Base-by-base conservation (phyloP, 2,888 invertebrate genomes). In the Pammene fasciana region DNA sequence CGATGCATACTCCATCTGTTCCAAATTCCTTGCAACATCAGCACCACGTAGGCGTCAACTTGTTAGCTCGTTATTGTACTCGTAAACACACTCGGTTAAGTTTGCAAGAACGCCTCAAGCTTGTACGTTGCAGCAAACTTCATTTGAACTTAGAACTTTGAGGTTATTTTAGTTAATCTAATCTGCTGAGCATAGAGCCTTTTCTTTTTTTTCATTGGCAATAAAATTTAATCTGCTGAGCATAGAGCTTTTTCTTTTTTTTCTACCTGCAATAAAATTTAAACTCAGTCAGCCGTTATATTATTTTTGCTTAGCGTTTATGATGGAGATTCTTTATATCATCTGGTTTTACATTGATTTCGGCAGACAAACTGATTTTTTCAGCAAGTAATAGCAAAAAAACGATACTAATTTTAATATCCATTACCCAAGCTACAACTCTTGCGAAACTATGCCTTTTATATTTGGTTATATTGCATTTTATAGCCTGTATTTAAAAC, bases 51-150 rank as follows among this genome's bases (percentile, higher is more conserved):
- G 68, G 52, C 59, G 68, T 46, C 57, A 45, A 54, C 59, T 68
- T 68, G 65, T 65, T 68, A 59, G 68, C 59, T 50, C 41, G 57
- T 64, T 68, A 57, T 65, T 65, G 57, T 65, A 41, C 62, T 57
- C 48, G n/a, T 57, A 68, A 38, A 68, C 68, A 65, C 52, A 45
- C 52, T 59, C 43, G 59, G 38, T 68, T 52, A 52, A 68, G 65
- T 68, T 64, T 50, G 43, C 56, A 36, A 38, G 65, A 41, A 56
- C 67, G 60, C 60, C 60, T 61, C 50, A 9, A 62, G 61, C 61
- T 62, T 50, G 50, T 50, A 62, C 36, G 61, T 62, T 62, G 50
- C 61, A 62, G 48, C 18, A 18, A 62, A 62, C 48, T 48, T 38
- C 48, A 61, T 50, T 62, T 62, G 50, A 62, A 62, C 50, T 50